Evolutionary conservation across 2,113 vertebrate genomes (phyloP), one percentile per base, ranked within the genome.

Genomic region (Hippocampus comes): DNA sequence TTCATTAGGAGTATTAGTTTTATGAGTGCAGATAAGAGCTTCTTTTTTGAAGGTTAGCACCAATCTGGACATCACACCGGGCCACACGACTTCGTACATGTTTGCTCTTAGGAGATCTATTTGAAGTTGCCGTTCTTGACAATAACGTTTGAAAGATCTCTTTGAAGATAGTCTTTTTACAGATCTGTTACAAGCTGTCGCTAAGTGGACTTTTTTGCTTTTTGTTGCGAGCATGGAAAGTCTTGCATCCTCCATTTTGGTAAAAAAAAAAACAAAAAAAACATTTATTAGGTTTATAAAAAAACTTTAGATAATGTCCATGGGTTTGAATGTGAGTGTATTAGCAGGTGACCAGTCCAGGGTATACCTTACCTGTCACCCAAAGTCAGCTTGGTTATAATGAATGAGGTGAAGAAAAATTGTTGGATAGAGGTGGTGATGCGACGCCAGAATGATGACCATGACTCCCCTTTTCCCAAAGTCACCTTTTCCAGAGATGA

Each of bases 11-110:
- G 71, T 20, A 63, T 9, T 59, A 78, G 79, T 70, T 86, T 87
- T 89, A 90, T 9, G 74, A 87, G 78, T 21, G 0, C 14, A 66
- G 78, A 81, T 79, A 84, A 87, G 89, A 71, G 66, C 73, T 49
- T 43, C 81, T 63, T 74, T 73, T 84, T 66, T 63, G 73, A 79
- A 73, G 81, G 75, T 79, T 82, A 66, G 43, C 7, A 8, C 43
- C 42, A 66, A 27, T 66, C 43, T 15, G n/a, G 42, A 43, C 63
- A n/a, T 64, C 63, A 66, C 14, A n/a, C 14, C 25, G 42, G 48
- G 27, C 59, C 5, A 15, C 9, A 1, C 1, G 59, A 61, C 59
- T 61, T 14, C 4, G 9, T 18, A 4, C 3, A 42, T 42, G 34
- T 63, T 41, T 42, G 17, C 61, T 21, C 34, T 6, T 12, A 11